Evolutionary conservation across 1,140 invertebrate genomes (phyloP), one percentile per base, ranked within the genome.

Genomic region (Ladona fulva): DNA sequence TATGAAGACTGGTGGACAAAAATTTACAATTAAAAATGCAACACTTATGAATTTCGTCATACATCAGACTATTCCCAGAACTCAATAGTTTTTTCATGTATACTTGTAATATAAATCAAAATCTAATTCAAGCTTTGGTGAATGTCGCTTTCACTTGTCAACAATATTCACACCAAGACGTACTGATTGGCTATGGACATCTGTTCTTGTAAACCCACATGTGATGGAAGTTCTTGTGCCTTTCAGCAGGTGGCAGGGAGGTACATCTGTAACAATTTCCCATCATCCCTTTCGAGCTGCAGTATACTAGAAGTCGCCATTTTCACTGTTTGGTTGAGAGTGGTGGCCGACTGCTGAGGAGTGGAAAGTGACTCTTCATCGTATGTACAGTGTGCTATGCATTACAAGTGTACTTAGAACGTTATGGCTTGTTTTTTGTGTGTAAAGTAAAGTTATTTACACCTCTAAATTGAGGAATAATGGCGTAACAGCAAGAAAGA

Each of bases 401-500:
- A 16, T 22, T 5, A 19, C n/a, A 66, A 66, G 52, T 66, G 52
- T 66, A 66, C n/a, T 66, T 66, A 66, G 52, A 66, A 66, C 52
- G 52, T 66, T 66, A 66, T 66, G 52, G 52, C 52, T 66, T 66
- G 52, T 66, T 66, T 66, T 66, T 22, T 66, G n/a, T 19, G 52
- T 66, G 52, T 66, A 19, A 66, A 66, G 16, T 66, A 66, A 66
- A 22, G 78, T 44, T 16, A 76, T 73, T 42, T 73, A 76, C 25
- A n/a, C n/a, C 24, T 78, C 22, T 76, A 77, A 0, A 44, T 76
- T 42, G 25, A 29, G 75, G 42, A n/a, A 75, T 37, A 76, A 78
- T 78, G 52, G 78, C 75, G 78, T 77, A 78, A 78, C 73, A 73
- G 22, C 37, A 76, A 77, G 24, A 44, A 76, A 16, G n/a, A 73